A percentile compares a stretch with the other conserved stretches of the same genome.
These are phyloP conservation scores for Electrophaes corylata DNA, from an alignment of 2,888 invertebrate species.

Conservation along the genomic window DNA sequence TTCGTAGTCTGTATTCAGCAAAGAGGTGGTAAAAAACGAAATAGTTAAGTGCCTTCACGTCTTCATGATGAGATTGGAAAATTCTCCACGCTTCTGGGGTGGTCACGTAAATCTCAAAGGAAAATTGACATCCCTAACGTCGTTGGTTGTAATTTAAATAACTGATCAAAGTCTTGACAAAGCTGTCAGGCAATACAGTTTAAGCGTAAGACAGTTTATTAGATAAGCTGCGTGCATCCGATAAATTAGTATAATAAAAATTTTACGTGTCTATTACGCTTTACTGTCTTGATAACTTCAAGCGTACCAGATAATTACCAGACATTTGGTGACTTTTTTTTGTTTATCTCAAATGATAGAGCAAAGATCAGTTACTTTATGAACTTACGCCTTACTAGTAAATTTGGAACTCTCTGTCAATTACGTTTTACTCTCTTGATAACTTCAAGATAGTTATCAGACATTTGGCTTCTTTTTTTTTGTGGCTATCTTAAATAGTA, in stretches of 20 bases:
- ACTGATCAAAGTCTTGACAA: conserved; percentile 66
- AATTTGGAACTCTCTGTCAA: too few relatives aligned
- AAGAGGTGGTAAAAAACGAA: not conserved
- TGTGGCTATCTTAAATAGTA: too few relatives aligned
- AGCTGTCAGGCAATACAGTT: conserved; percentile 70
- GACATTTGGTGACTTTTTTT: not conserved
- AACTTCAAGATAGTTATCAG: too few relatives aligned
- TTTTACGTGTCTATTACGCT: not conserved
- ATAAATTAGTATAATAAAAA: not conserved
- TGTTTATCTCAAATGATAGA: not conserved
- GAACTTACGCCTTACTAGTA: too few relatives aligned
- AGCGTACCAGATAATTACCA: not conserved
- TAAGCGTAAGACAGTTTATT: conserved; percentile 33
- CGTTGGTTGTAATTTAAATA: conserved; percentile 75
- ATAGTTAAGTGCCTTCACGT: conserved; percentile 27
- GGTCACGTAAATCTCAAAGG: conserved; percentile 64
- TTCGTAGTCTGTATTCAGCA: too few relatives aligned
- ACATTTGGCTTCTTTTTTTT: too few relatives aligned
- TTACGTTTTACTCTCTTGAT: too few relatives aligned
- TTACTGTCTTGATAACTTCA: not conserved
- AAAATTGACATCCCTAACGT: conserved; percentile 71
- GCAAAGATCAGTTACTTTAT: too few relatives aligned
- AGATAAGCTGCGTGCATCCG: conserved; percentile 42
- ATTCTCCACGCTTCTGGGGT: conserved; percentile 38
- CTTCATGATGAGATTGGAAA: conserved; percentile 51